Conservation (phyloP, 1,140 invertebrate species). For the Rhopalosiphum maidis region DNA sequence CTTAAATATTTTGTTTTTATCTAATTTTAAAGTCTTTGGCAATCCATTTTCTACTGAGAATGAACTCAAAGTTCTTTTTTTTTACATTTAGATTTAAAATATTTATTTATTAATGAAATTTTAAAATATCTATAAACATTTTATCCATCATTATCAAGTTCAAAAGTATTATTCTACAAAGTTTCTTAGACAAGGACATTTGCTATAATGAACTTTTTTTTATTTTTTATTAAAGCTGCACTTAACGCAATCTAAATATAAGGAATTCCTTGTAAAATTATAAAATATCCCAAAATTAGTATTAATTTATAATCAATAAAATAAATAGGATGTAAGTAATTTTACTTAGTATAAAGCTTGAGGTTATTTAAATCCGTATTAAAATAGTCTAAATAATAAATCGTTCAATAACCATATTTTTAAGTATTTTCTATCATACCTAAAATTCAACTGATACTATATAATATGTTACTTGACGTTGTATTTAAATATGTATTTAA, state of each 20-base stretch:
- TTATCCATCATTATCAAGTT: neutral
- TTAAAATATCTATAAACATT: neutral
- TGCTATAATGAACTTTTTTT: neutral
- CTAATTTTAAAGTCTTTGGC: neutral
- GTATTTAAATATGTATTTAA: conserved; percentile 28
- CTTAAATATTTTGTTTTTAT: neutral
- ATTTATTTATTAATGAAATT: neutral
- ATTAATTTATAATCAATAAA: neutral
- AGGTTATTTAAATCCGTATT: neutral
- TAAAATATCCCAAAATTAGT: neutral
- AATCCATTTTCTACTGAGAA: neutral
- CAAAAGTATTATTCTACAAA: neutral
- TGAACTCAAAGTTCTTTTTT: neutral
- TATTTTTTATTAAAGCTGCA: neutral
- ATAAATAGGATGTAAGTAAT: conserved; percentile 4
- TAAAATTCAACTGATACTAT: neutral
- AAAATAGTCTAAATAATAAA: neutral
- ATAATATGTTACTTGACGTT: neutral
- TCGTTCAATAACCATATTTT: conserved; percentile 4
- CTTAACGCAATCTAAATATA: neutral
- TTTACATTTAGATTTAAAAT: neutral
- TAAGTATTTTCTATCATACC: neutral
- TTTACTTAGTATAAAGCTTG: neutral
- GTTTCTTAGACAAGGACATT: neutral
- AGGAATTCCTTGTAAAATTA: conserved; percentile 27